Evolutionary conservation across 2,113 vertebrate species (phyloP).

Genomic region (Aptenodytes forsteri): DNA sequence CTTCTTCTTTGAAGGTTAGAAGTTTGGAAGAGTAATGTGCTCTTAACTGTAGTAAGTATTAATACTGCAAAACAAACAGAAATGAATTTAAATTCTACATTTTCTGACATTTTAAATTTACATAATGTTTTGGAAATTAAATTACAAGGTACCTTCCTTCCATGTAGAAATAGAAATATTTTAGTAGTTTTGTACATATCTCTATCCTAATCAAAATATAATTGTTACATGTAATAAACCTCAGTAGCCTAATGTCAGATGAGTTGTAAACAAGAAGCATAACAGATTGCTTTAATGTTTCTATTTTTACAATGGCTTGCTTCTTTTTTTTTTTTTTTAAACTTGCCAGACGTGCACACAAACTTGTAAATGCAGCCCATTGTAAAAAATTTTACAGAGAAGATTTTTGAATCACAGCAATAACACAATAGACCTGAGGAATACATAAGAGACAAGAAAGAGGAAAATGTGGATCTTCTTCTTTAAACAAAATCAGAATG

Average conservation of each 20-base stretch:
- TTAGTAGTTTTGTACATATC: background rate
- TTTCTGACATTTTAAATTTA: slow-evolving; percentile 34
- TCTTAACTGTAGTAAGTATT: slow-evolving; percentile 38
- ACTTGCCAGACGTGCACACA: background rate
- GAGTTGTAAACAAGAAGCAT: slow-evolving; percentile 47
- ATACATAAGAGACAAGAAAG: background rate
- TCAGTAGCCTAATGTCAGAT: slow-evolving; percentile 9
- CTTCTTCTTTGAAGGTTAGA: slow-evolving; percentile 70
- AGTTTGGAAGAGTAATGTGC: slow-evolving; percentile 69
- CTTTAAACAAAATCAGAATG: background rate
- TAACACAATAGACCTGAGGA: background rate
- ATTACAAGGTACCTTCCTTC: background rate
- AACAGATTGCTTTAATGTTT: slow-evolving; percentile 48
- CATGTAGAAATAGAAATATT: background rate
- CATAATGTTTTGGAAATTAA: background rate
- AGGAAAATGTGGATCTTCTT: background rate
- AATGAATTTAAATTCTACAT: background rate
- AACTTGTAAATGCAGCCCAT: background rate
- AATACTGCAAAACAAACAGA: slow-evolving; percentile 60
- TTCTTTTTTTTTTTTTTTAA: background rate
- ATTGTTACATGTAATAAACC: slow-evolving; percentile 51
- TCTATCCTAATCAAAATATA: slow-evolving; percentile 54
- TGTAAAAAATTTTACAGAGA: background rate
- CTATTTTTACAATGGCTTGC: slow-evolving; percentile 19
- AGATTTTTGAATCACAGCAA: background rate